Evolutionary conservation across 2,113 vertebrate species (phyloP), one percentile per base, ranked within the genome.

Genomic region (Pica pica): DNA sequence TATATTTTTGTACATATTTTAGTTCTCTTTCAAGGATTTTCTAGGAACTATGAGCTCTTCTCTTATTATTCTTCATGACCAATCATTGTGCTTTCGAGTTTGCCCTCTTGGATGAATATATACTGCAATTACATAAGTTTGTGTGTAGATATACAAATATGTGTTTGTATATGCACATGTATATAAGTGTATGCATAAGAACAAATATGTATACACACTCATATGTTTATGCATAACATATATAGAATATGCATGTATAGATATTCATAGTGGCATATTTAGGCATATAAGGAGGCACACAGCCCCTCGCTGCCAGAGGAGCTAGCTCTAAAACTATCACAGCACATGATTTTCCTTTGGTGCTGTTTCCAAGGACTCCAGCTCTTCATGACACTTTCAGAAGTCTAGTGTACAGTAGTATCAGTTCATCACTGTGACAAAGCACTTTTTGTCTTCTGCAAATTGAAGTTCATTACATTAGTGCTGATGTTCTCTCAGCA

Each of bases 401-500:
- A 86, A 91, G 52, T 87, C 81, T 70, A 60, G 35, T 65, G 26
- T 73, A 14, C 49, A 53, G 24, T 55, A 55, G 8, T 89, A 75
- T 91, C 91, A 91, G 63, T 92, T 92, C 86, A 77, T 88, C 93
- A 46, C 71, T 63, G 37, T 88, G 90, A 88, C 60, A 77, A 85
- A 88, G 47, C 84, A 71, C 56, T 93, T 87, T 93, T 80, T 94
- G 61, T 84, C 91, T 84, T 87, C 87, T 87, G 63, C 60, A 92
- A 95, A 95, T 69, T 95, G 69, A 78, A 96, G 70, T 71, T 90
- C 94, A 85, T 96, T 95, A 92, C 95, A 85, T 95, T 96, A 92
- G 73, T 70, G 77, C 95, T 87, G 87, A 77, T 96, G 55, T 89
- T 96, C 63, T 96, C 91, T 94, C 94, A 95, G 90, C 95, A 94